phyloP scores from a whole-genome alignment of 2,888 invertebrate species.

The Lithophane socia region DNA sequence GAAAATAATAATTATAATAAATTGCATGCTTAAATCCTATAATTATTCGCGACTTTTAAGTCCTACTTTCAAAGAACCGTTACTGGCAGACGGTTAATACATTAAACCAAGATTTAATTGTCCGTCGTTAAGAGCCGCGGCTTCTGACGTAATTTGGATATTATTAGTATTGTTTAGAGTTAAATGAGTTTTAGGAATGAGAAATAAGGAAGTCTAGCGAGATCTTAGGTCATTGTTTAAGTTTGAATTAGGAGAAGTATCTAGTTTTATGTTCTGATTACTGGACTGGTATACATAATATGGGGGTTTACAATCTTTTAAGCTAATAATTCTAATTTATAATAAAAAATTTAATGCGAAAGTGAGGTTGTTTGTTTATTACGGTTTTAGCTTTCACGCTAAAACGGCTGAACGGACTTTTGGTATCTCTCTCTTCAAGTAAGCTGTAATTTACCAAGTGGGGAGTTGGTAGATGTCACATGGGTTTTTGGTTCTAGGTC shows the following conservation, averaged over 20 bases:
- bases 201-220: constrained; percentile 38
- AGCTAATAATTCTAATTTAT: too few species aligned
- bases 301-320: too few species aligned
- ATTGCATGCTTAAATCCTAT: constrained; percentile 38
- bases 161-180: constrained; percentile 47
- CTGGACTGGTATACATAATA: not conserved
- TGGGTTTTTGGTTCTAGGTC: too few species aligned
- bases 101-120: constrained; percentile 58
- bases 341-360: too few species aligned
- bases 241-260: not conserved
- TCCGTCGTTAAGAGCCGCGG: constrained; percentile 46
- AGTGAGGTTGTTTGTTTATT: too few species aligned
- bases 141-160: constrained; percentile 43
- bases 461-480: too few species aligned
- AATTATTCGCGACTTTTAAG: constrained; percentile 35
- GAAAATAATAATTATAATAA: constrained; percentile 34
- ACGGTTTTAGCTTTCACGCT: too few species aligned
- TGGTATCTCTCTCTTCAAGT: too few species aligned
- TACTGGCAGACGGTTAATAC: constrained; percentile 53
- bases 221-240: constrained; percentile 26
- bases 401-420: too few species aligned
- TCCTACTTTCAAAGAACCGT: constrained; percentile 51
- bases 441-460: too few species aligned
- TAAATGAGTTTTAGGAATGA: constrained; percentile 28
- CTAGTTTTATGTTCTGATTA: not conserved